phyloP scores from a whole-genome alignment of 2,888 invertebrate genomes.

The Hemistola chrysoprasaria region DNA sequence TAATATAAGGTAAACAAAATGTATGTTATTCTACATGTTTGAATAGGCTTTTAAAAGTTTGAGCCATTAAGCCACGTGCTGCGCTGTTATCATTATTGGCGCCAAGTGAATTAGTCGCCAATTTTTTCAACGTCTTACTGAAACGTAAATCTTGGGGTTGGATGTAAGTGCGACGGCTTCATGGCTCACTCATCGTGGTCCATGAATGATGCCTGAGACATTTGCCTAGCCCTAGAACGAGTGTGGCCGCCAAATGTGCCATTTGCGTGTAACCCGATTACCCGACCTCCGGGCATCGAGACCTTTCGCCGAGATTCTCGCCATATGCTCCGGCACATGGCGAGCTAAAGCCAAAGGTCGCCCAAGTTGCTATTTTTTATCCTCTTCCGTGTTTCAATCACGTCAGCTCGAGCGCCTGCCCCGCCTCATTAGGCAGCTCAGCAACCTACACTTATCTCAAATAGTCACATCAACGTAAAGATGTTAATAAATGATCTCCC shows the following conservation, averaged over 20 bases:
- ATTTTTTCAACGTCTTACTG: slow-evolving; percentile 11
- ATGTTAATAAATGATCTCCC: slow-evolving; percentile 46
- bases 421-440: slow-evolving; percentile 30
- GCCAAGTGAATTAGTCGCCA: slow-evolving; percentile 19
- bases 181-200: slow-evolving; percentile 43
- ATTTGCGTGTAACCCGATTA: slow-evolving; percentile 59
- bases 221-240: slow-evolving; percentile 52
- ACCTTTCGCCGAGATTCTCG: slow-evolving; percentile 66
- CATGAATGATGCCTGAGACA: slow-evolving; percentile 49
- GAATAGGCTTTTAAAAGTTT: slow-evolving; percentile 3
- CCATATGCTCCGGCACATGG: slow-evolving; percentile 66
- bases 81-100: slow-evolving; percentile 12
- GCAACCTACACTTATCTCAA: slow-evolving; percentile 26
- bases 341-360: slow-evolving; percentile 72
- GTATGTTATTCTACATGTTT: too few relatives aligned
- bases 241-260: slow-evolving; percentile 72
- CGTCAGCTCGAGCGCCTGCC: slow-evolving; percentile 24
- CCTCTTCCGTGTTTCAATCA: slow-evolving; percentile 51
- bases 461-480: slow-evolving; percentile 20
- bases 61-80: slow-evolving; percentile 9
- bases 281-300: slow-evolving; percentile 34
- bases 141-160: slow-evolving; percentile 43
- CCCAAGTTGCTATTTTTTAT: slow-evolving; percentile 69
- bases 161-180: slow-evolving; percentile 42
- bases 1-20: too few relatives aligned